phyloP scores from a whole-genome alignment of 2,888 invertebrate genomes.

The Opisthograptis luteolata region DNA sequence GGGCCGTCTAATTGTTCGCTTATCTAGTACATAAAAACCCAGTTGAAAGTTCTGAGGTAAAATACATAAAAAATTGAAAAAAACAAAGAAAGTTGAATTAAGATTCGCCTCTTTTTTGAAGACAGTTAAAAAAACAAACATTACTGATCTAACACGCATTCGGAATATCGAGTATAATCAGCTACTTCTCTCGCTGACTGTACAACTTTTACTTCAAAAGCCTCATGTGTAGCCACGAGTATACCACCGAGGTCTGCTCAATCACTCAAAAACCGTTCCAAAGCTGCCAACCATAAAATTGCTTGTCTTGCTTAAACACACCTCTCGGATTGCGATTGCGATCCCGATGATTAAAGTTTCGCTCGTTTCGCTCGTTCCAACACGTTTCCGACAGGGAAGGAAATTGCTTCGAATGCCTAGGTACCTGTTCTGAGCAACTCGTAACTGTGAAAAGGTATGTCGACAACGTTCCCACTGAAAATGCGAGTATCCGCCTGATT shows the following conservation, averaged over 20 bases:
- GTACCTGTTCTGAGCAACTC: conserved; percentile 1
- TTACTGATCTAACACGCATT: too few relatives aligned
- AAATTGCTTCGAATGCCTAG: conserved; percentile 28
- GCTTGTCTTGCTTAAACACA: conserved; percentile 26
- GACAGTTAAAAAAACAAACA: too few relatives aligned
- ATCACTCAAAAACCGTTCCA: conserved; percentile 15
- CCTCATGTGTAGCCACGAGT: not conserved
- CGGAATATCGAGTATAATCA: too few relatives aligned
- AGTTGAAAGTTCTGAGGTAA: too few relatives aligned
- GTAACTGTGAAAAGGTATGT: conserved; percentile 15
- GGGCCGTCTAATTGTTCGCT: too few relatives aligned
- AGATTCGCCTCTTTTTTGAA: too few relatives aligned
- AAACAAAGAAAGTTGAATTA: too few relatives aligned
- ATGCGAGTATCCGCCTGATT: not conserved
- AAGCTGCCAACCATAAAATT: conserved; percentile 17
- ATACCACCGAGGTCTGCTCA: not conserved
- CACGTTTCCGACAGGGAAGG: conserved; percentile 18
- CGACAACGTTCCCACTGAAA: conserved; percentile 1
- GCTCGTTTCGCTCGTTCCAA: conserved; percentile 22
- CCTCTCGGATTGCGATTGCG: conserved; percentile 21
- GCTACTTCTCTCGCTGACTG: too few relatives aligned
- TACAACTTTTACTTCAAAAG: not conserved
- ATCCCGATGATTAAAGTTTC: conserved; percentile 26
- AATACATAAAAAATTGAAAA: too few relatives aligned
- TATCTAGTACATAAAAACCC: too few relatives aligned